A percentile compares a stretch with the other conserved stretches of the same genome.
These are phyloP conservation scores for Ephialtes manifestator DNA, from an alignment of 2,888 invertebrate species.

Conservation along the genomic window DNA sequence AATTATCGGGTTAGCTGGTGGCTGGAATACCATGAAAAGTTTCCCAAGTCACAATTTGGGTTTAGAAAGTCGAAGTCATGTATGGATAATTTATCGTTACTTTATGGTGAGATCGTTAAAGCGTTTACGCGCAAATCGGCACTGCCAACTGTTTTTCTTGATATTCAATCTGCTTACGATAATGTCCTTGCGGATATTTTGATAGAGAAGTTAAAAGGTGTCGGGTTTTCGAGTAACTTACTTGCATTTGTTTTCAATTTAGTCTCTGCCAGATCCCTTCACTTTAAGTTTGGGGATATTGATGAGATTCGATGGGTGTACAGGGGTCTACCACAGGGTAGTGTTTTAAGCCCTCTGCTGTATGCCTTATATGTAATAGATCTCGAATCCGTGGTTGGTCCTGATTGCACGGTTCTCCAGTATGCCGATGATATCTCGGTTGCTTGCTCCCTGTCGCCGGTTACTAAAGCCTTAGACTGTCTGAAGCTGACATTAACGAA, in stretches of 20 bases:
- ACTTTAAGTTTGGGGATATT: slow-evolving; percentile 37
- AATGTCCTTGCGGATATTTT: slow-evolving; percentile 48
- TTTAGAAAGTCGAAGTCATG: slow-evolving; percentile 10
- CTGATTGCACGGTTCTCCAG: neutral
- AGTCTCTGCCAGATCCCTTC: slow-evolving; percentile 12
- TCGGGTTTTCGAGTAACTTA: slow-evolving; percentile 32
- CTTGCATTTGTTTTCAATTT: slow-evolving; percentile 44
- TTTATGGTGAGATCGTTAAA: slow-evolving; percentile 8
- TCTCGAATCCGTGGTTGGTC: neutral
- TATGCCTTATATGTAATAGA: slow-evolving; percentile 37
- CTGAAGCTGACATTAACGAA: neutral
- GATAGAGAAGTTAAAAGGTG: slow-evolving; percentile 30
- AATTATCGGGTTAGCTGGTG: slow-evolving; percentile 44
- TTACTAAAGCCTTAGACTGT: neutral
- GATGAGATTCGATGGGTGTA: slow-evolving; percentile 25
- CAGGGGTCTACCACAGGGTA: slow-evolving; percentile 48
- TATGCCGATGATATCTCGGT: slow-evolving; percentile 33
- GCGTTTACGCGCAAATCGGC: neutral
- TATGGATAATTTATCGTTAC: slow-evolving; percentile 43
- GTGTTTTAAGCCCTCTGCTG: slow-evolving; percentile 41
- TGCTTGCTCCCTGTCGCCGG: neutral
- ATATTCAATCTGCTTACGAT: slow-evolving; percentile 50
- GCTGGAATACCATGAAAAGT: slow-evolving; percentile 38
- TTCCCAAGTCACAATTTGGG: slow-evolving; percentile 22
- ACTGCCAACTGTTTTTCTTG: slow-evolving; percentile 25